Base-by-base conservation (phyloP, 23 tunicate species). In the Ascidia mentula region DNA sequence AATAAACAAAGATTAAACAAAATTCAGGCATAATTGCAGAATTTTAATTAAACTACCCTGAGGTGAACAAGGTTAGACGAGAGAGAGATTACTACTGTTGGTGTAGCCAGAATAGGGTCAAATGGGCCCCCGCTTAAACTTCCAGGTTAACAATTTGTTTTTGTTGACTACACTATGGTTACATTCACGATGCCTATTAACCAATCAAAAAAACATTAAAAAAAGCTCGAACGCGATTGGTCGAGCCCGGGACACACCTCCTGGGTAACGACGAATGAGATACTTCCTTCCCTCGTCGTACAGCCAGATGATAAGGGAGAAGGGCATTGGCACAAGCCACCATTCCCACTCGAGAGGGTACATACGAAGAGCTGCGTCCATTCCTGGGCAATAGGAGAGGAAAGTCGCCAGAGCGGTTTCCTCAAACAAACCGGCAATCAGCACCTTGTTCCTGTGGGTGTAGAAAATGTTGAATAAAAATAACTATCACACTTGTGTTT, bases 331-430 rank as follows among this genome's bases (percentile, higher is more conserved):
- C 32, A 90, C 92, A 3, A 96, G 72, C 99, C 99, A 96, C 93
- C 92, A 96, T 45, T 84, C 83, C 99, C 99, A 96, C 45, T 96
- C 99, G 32, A 96, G 81, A 8, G 99, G 99, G 85, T 82, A 96
- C 99, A 96, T 96, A n/a, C 99, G 78, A 28, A 96, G 74, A 31
- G 98, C 98, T 46, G 88, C 89, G 85, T 96, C 99, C 92, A 92
- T 96, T 18, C 99, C 99, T 1, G 99, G 99, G 82, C 99, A 96
- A 69, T 96, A 96, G 72, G 99, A 92, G 76, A 96, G 84, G 99
- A 96, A 91, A 32, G 99, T 92, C 34, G 99, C 99, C 59, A 96
- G 82, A 8, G 88, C 87, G 37, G 99, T 96, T 74, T 96, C 99
- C 45, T 96, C 99, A 32, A 90, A 92, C 77, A 96, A 82, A 32